These are phyloP conservation scores for Trisateles emortualis DNA, from an alignment of 2,888 invertebrate species.

Conservation along the genomic window DNA sequence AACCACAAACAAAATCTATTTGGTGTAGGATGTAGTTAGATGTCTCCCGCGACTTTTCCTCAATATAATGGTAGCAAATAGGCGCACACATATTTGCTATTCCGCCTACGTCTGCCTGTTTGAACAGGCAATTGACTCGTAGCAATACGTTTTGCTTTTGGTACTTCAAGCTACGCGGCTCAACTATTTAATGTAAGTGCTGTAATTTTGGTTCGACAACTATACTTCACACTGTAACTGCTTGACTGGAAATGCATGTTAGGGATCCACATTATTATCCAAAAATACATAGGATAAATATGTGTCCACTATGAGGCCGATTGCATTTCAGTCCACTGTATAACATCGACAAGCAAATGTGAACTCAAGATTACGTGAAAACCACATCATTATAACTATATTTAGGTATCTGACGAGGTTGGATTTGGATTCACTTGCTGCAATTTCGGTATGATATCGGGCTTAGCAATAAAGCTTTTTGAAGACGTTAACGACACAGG, in stretches of 20 bases:
- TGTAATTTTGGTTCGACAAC: slow-evolving; percentile 1
- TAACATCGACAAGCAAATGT: not conserved
- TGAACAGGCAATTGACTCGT: slow-evolving; percentile 68
- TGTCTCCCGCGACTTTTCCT: slow-evolving; percentile 47
- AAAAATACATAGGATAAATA: not conserved
- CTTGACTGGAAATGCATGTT: not conserved
- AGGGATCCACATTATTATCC: not conserved
- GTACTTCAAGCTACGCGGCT: slow-evolving; percentile 45
- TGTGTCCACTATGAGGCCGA: not conserved
- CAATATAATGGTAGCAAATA: slow-evolving; percentile 56
- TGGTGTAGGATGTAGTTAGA: slow-evolving; percentile 28
- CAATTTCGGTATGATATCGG: not conserved
- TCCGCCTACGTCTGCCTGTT: slow-evolving; percentile 64
- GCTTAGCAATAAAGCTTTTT: not conserved
- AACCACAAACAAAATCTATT: slow-evolving; percentile 23
- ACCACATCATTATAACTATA: not conserved
- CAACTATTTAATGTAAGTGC: slow-evolving; percentile 31
- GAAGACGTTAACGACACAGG: not conserved
- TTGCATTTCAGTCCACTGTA: not conserved
- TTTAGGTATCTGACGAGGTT: not conserved
- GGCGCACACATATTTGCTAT: slow-evolving; percentile 61
- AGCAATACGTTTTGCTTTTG: slow-evolving; percentile 65
- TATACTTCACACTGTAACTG: not conserved
- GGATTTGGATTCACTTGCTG: not conserved
- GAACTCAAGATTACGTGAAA: not conserved